Conservation (phyloP, 2,797 vertebrate genomes). For the Thunnus albacares region DNA sequence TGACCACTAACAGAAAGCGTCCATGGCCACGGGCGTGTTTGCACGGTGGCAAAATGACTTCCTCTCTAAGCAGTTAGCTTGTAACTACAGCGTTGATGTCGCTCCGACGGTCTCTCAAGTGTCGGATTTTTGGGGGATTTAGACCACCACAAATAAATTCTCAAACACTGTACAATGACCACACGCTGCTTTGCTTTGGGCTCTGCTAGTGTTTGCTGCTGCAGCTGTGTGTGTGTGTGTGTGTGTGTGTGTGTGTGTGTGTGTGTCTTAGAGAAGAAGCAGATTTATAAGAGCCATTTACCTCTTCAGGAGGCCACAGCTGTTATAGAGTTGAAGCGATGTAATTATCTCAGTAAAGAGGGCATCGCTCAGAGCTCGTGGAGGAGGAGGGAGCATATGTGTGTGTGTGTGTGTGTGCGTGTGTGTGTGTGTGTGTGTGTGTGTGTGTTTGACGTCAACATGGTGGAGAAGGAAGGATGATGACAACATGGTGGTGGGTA, state of each 20-base stretch:
- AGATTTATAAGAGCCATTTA: slow-evolving; percentile 82
- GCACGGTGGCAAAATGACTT: slow-evolving; percentile 26
- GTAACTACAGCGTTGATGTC: neutral
- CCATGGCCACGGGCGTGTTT: neutral
- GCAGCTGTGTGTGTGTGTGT: slow-evolving; percentile 12
- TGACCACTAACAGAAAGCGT: neutral
- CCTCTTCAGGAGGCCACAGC: slow-evolving; percentile 81
- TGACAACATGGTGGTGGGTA: neutral
- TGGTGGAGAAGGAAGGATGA: slow-evolving; percentile 7
- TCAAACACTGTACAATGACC: slow-evolving; percentile 13
- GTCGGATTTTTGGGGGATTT: slow-evolving; percentile 31
- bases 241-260: slow-evolving; percentile 20
- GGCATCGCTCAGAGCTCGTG: slow-evolving; percentile 51
- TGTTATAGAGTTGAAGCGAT: slow-evolving; percentile 75
- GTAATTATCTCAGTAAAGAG: slow-evolving; percentile 82
- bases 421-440: neutral
- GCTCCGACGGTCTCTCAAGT: slow-evolving; percentile 27
- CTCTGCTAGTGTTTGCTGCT: neutral
- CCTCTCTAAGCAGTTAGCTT: neutral
- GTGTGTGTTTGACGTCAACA: slow-evolving; percentile 26
- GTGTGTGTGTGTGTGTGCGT: slow-evolving; percentile 33
- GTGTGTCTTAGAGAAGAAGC: slow-evolving; percentile 34
- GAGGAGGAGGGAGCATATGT: slow-evolving; percentile 11
- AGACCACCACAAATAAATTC: slow-evolving; percentile 43
- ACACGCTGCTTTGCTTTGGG: slow-evolving; percentile 16